Percentiles rank a stretch among this genome's conserved stretches.
These are phyloP conservation scores for Ectropis crepuscularia DNA, from an alignment of 2,888 invertebrate species.

Conservation along the genomic window DNA sequence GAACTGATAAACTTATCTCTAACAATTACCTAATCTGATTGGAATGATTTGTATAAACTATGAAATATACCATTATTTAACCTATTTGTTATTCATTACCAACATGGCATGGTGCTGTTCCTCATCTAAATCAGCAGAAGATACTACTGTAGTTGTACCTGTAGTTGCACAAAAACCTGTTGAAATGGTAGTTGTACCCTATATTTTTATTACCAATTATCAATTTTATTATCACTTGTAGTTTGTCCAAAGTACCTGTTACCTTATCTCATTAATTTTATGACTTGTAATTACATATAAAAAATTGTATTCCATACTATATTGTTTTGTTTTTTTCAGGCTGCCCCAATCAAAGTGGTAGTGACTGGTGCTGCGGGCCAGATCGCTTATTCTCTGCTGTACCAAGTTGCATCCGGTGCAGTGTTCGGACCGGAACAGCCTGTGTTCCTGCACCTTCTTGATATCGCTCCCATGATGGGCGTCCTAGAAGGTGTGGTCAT, in stretches of 20 bases:
- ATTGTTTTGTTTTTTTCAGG: conserved; percentile 75
- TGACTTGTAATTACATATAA: conserved; percentile 1
- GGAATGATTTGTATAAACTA: conserved; percentile 17
- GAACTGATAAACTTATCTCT: conserved; percentile 28
- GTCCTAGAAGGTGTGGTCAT: conserved; percentile 99
- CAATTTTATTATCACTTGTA: conserved; percentile 9
- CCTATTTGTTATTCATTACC: conserved; percentile 6
- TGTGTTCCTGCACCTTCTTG: conserved; percentile 94
- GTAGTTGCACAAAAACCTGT: conserved; percentile 43
- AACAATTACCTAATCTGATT: conserved; percentile 12
- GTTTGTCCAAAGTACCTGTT: conserved; percentile 49
- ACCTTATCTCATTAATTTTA: conserved; percentile 34
- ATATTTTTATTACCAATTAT: not conserved
- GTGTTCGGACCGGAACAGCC: conserved; percentile 96
- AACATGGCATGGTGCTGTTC: conserved; percentile 57
- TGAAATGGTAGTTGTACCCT: conserved; percentile 46
- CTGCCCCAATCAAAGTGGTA: conserved; percentile 95
- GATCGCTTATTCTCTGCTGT: conserved; percentile 98
- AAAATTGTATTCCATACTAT: not conserved
- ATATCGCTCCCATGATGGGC: conserved; percentile 97
- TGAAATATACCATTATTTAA: conserved; percentile 16
- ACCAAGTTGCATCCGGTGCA: conserved; percentile 97
- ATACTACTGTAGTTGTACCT: conserved; percentile 43
- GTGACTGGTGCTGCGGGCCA: conserved; percentile 99
- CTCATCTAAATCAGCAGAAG: conserved; percentile 38